These are phyloP conservation scores for Tetrapedia diversipes DNA, from an alignment of 2,888 invertebrate genomes.

Conservation along the genomic window DNA sequence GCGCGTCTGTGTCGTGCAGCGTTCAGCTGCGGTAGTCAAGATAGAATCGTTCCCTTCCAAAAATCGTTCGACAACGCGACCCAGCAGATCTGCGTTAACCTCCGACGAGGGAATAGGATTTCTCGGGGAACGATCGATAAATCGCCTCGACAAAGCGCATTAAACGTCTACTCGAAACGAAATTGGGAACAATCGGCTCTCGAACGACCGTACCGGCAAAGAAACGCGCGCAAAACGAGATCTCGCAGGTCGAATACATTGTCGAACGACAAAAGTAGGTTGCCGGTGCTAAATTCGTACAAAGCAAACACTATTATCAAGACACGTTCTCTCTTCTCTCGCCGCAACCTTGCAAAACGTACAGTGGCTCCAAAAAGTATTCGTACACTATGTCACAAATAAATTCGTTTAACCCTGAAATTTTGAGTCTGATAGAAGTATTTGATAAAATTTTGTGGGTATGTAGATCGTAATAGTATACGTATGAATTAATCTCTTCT, in stretches of 20 bases:
- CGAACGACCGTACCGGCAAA: slow-evolving; percentile 35
- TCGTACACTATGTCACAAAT: too few species aligned
- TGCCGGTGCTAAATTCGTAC: slow-evolving; percentile 39
- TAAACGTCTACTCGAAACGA: slow-evolving; percentile 59
- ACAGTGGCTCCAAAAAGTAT: too few species aligned
- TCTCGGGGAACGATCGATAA: slow-evolving; percentile 44
- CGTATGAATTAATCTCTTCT: too few species aligned
- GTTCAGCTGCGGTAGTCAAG: background rate
- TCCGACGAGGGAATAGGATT: slow-evolving; percentile 31
- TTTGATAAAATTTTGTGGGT: too few species aligned
- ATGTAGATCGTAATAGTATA: too few species aligned
- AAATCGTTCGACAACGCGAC: slow-evolving; percentile 44
- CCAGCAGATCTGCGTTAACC: slow-evolving; percentile 45
- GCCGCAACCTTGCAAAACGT: too few species aligned
- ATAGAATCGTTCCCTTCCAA: background rate
- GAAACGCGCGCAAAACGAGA: background rate
- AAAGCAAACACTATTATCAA: slow-evolving; percentile 18
- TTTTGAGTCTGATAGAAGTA: too few species aligned
- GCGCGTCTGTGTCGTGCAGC: slow-evolving; percentile 35
- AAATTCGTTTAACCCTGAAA: too few species aligned
- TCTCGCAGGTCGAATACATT: slow-evolving; percentile 12
- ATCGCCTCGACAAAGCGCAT: slow-evolving; percentile 65
- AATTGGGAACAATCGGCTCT: slow-evolving; percentile 58
- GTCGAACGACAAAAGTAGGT: slow-evolving; percentile 43
- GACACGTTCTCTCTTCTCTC: background rate